Evolutionary conservation across 2,888 invertebrate species (phyloP), one percentile per base, ranked within the genome.

Genomic region (Ceriagrion tenellum): DNA sequence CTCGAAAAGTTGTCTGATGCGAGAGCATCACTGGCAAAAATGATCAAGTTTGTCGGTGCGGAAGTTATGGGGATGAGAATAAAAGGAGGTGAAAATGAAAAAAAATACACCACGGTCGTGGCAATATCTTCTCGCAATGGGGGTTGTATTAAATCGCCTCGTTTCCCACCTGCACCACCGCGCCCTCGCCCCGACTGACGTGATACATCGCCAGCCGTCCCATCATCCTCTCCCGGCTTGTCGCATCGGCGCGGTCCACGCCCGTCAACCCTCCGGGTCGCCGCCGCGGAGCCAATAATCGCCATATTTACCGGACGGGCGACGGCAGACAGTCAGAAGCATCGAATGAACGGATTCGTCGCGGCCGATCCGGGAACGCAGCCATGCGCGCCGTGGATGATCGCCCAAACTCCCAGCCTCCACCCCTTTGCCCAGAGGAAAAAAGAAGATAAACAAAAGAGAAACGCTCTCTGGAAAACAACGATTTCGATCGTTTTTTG

Each of bases 291-390:
- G 55, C 55, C 89, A 89, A 89, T 89, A 55, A 89, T 89, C 89
- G 55, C 35, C 89, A 89, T 89, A 89, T 89, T 89, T 89, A 89
- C 89, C 89, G 89, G 55, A 20, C 55, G 89, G 55, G 55, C 55
- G 55, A 55, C 89, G 40, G 26, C 55, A 55, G 74, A 69, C 23
- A 26, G 69, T 69, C 59, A 69, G n/a, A 81, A 81, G 40, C 55
- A 10, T 18, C 89, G 55, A 55, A 26, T 26, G 55, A 55, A 35
- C 16, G 81, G 35, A 89, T 89, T 89, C 89, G 23, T 26, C 55
- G 55, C 26, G 26, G 55, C 12, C 89, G 26, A 89, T 89, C 55
- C 89, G 89, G 55, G 55, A 18, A 89, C 47, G 89, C 89, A 89
- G 55, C 35, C 89, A 89, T 55, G 89, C 55, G 55, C 16, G 89